Percentiles rank a stretch among this genome's conserved stretches.
These are phyloP conservation scores for Calyptommatus sinebrachiatus DNA, from an alignment of 2,113 vertebrate species.

Conservation along the genomic window DNA sequence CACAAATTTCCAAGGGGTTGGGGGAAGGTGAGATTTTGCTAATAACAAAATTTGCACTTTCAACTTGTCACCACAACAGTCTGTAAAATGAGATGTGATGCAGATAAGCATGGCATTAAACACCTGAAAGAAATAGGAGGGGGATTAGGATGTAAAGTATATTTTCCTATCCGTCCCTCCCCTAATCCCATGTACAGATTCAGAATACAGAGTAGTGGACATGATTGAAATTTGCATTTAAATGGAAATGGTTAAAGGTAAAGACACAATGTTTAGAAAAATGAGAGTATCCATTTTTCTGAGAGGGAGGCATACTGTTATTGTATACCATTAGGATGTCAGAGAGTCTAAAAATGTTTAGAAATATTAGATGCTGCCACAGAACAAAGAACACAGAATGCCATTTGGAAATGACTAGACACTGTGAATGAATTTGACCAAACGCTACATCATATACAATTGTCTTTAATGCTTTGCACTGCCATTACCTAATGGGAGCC, in stretches of 20 bases:
- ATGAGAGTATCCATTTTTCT: slow-evolving; percentile 81
- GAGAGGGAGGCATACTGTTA: slow-evolving; percentile 70
- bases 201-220: slow-evolving; percentile 72
- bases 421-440: slow-evolving; percentile 52
- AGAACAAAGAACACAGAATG: slow-evolving; percentile 59
- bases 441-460: slow-evolving; percentile 58
- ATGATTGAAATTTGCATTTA: slow-evolving; percentile 84
- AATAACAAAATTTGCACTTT: slow-evolving; percentile 47
- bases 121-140: slow-evolving; percentile 41
- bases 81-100: slow-evolving; percentile 51
- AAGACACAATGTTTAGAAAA: slow-evolving; percentile 77
- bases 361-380: slow-evolving; percentile 71
- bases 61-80: slow-evolving; percentile 43
- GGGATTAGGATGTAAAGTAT: slow-evolving; percentile 67
- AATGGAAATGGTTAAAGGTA: slow-evolving; percentile 79
- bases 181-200: slow-evolving; percentile 15
- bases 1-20: slow-evolving; percentile 17
- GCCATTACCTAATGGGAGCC: slow-evolving; percentile 56
- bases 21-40: slow-evolving; percentile 22
- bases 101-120: slow-evolving; percentile 41
- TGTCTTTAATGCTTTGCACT: slow-evolving; percentile 61
- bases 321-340: slow-evolving; percentile 77
- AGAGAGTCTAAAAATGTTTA: slow-evolving; percentile 74
- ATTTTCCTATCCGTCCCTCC: slow-evolving; percentile 43
- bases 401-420: slow-evolving; percentile 68